Percentiles rank a stretch among this genome's conserved stretches.
Evolutionary conservation across 1,140 invertebrate genomes (phyloP).

Genomic region (Phymastichus coffea): DNA sequence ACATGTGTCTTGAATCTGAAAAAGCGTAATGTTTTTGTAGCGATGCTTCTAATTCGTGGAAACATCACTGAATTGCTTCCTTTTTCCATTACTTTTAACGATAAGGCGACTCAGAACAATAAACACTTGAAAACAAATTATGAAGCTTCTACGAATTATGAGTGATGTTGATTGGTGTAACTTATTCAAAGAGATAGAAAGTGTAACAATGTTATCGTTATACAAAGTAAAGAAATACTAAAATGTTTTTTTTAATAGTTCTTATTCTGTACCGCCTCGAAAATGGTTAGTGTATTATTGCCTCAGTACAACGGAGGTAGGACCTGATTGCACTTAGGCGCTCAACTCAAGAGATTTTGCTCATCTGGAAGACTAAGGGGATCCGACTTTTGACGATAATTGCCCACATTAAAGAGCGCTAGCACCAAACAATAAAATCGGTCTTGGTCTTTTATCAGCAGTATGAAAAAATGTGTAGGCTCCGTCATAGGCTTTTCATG

Average conservation of each 20-base stretch:
- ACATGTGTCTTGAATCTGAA: slow-evolving; percentile 21
- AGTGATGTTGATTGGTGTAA: slow-evolving; percentile 9
- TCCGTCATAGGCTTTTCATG: slow-evolving; percentile 23
- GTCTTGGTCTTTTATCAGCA: slow-evolving; percentile 13
- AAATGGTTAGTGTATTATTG: slow-evolving; percentile 22
- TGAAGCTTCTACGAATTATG: slow-evolving; percentile 23
- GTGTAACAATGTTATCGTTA: slow-evolving; percentile 18
- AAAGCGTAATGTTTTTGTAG: slow-evolving; percentile 28
- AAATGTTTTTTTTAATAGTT: slow-evolving; percentile 14
- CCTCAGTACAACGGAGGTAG: slow-evolving; percentile 21
- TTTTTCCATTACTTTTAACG: not conserved
- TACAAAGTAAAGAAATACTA: slow-evolving; percentile 7
- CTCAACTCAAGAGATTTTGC: slow-evolving; percentile 22
- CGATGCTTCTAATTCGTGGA: slow-evolving; percentile 22
- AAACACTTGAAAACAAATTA: slow-evolving; percentile 8
- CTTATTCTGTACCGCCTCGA: slow-evolving; percentile 15
- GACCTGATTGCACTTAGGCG: slow-evolving; percentile 11
- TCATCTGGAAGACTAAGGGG: slow-evolving; percentile 36
- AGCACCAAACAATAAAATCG: slow-evolving; percentile 23
- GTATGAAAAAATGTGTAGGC: slow-evolving; percentile 14
- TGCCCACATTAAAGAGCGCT: slow-evolving; percentile 14
- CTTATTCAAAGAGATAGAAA: slow-evolving; percentile 5
- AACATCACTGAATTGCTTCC: slow-evolving; percentile 26
- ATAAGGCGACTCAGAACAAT: slow-evolving; percentile 23
- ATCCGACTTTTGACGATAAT: slow-evolving; percentile 10